Conservation (phyloP, 2,797 vertebrate genomes). For the Macropus fuliginosus region DNA sequence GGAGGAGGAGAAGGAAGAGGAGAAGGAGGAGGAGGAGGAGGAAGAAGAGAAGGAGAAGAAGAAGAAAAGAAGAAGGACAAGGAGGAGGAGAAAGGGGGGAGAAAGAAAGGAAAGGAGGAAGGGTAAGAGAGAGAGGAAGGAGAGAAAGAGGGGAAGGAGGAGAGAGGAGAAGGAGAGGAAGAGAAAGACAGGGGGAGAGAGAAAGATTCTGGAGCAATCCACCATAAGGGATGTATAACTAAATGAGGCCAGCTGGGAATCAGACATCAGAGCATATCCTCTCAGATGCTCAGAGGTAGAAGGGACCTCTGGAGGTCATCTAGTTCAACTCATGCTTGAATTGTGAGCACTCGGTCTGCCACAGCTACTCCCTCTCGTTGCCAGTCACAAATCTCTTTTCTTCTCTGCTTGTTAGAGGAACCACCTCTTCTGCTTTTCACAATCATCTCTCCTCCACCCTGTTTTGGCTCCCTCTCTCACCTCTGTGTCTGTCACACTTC, state of each 20-base stretch:
- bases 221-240: too few relatives aligned
- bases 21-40: rapidly evolving
- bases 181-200: neutral
- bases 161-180: neutral
- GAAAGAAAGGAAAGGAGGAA: too few relatives aligned
- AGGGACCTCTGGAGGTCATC: neutral
- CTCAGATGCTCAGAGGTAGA: neutral
- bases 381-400: neutral
- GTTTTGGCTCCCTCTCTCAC: neutral
- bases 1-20: too few relatives aligned
- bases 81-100: rapidly evolving
- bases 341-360: neutral
- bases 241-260: neutral
- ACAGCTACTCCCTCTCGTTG: neutral
- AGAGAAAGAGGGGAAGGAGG: neutral
- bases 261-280: neutral
- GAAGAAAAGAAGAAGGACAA: rapidly evolving
- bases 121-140: too few relatives aligned
- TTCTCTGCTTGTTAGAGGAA: neutral
- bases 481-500: neutral
- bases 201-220: neutral
- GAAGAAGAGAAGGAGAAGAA: rapidly evolving
- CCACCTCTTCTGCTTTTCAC: neutral
- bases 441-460: neutral
- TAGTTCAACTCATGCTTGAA: neutral